Evolutionary conservation across 2,888 invertebrate genomes (phyloP).

Genomic region (Petrolisthes manimaculis): DNA sequence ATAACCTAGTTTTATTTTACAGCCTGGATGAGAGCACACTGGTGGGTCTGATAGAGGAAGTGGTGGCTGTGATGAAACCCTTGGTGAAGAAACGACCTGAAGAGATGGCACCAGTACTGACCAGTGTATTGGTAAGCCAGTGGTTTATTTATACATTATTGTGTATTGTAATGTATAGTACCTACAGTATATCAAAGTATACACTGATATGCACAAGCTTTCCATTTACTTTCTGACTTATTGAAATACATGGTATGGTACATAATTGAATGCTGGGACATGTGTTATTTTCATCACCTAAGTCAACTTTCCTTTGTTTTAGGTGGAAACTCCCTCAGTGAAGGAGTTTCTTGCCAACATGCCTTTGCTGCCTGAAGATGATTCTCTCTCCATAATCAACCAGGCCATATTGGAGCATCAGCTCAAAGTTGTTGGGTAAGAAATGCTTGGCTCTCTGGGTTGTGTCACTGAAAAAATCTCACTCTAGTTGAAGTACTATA

Average conservation of each 20-base stretch:
- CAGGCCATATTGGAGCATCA: conserved; percentile 45
- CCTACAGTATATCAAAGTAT: too few species aligned
- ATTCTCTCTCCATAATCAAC: conserved; percentile 38
- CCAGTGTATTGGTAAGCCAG: conserved; percentile 38
- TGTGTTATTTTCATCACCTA: background rate
- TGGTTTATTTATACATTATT: too few species aligned
- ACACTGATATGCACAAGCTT: too few species aligned
- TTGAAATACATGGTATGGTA: too few species aligned
- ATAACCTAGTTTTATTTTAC: background rate
- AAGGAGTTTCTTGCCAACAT: conserved; percentile 51
- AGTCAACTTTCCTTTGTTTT: background rate
- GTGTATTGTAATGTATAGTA: too few species aligned
- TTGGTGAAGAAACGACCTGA: conserved; percentile 51
- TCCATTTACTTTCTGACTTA: too few species aligned
- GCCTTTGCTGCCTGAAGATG: conserved; percentile 49
- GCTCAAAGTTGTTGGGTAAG: conserved; percentile 32
- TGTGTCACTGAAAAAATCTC: too few species aligned
- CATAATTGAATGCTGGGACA: too few species aligned
- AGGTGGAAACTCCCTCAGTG: conserved; percentile 52
- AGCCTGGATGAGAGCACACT: conserved; percentile 57
- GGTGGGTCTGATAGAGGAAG: conserved; percentile 52
- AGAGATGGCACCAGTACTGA: conserved; percentile 55
- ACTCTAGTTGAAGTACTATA: too few species aligned
- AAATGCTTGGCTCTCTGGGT: background rate
- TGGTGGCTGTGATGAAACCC: conserved; percentile 49